Evolutionary conservation across 2,888 invertebrate genomes (phyloP).

Genomic region (Agrenia bidenticulata): DNA sequence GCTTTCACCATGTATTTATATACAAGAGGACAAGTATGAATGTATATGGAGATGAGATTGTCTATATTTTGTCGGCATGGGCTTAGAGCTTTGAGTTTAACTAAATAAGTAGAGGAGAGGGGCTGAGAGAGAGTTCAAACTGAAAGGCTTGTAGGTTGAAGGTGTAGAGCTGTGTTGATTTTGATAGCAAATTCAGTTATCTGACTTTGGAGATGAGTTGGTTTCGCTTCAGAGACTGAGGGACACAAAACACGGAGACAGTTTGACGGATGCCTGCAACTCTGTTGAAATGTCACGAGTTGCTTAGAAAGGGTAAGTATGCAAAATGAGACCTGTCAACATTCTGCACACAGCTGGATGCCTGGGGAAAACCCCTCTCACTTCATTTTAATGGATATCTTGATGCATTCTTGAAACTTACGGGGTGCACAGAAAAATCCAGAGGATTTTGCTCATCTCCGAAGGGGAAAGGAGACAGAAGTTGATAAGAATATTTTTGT

Average conservation of each 20-base stretch:
- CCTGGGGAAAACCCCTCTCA: slow-evolving; percentile 16
- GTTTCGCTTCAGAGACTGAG: neutral
- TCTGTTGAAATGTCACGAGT: slow-evolving; percentile 41
- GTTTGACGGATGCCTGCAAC: slow-evolving; percentile 40
- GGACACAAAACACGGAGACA: slow-evolving; percentile 29
- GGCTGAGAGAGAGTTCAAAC: too few relatives aligned
- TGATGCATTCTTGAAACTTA: neutral
- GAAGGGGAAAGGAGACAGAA: too few relatives aligned
- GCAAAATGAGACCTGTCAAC: slow-evolving; percentile 50
- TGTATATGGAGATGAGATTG: too few relatives aligned
- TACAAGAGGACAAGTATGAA: too few relatives aligned
- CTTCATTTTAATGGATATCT: slow-evolving; percentile 10
- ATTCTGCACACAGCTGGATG: slow-evolving; percentile 32
- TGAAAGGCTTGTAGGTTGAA: neutral
- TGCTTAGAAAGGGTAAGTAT: slow-evolving; percentile 41
- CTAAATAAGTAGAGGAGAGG: too few relatives aligned
- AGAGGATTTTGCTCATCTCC: too few relatives aligned
- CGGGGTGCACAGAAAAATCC: neutral
- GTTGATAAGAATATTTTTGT: neutral
- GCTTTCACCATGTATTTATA: too few relatives aligned
- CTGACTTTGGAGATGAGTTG: slow-evolving; percentile 1
- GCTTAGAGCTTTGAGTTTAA: too few relatives aligned
- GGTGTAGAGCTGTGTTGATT: neutral
- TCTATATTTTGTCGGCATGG: too few relatives aligned
- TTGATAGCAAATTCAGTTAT: slow-evolving; percentile 1